A percentile compares a stretch with the other conserved stretches of the same genome.
phyloP scores from a whole-genome alignment of 2,888 invertebrate species.

The Octonoba sinensis region DNA sequence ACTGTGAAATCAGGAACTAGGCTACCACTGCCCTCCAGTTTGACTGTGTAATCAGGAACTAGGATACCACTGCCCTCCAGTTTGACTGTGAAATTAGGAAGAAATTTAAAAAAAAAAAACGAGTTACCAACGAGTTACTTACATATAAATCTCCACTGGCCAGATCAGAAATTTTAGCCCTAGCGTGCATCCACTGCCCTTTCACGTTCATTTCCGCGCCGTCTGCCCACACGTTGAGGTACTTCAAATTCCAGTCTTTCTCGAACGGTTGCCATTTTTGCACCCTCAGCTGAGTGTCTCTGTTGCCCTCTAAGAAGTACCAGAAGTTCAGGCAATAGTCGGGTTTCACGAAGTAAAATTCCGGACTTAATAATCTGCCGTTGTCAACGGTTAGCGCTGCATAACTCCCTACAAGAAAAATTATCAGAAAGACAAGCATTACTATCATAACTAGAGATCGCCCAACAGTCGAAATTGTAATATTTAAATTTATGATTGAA shows the following conservation, averaged over 20 bases:
- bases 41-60: too few relatives aligned
- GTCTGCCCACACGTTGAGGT: conserved; percentile 25
- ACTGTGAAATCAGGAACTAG: too few relatives aligned
- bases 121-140: conserved; percentile 2
- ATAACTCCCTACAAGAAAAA: conserved; percentile 32
- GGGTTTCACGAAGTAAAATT: conserved; percentile 27
- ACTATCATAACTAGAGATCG: too few relatives aligned
- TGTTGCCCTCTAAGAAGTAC: conserved; percentile 55
- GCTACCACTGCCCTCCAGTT: too few relatives aligned
- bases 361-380: conserved; percentile 38
- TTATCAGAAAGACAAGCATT: too few relatives aligned
- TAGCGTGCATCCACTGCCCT: conserved; percentile 43
- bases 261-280: not conserved
- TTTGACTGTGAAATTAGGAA: too few relatives aligned
- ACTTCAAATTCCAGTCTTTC: not conserved
- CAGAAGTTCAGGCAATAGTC: conserved; percentile 62
- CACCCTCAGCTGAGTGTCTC: conserved; percentile 10
- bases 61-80: too few relatives aligned
- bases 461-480: too few relatives aligned
- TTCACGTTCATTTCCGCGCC: conserved; percentile 25
- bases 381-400: conserved; percentile 30
- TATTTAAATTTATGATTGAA: too few relatives aligned
- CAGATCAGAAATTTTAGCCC: conserved; percentile 20
- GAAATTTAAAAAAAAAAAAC: too few relatives aligned
- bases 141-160: conserved; percentile 21